A percentile compares a stretch with the other conserved stretches of the same genome.
These are phyloP conservation scores for Acanthosepion esculentum DNA, from an alignment of 2,888 invertebrate species.

Conservation along the genomic window DNA sequence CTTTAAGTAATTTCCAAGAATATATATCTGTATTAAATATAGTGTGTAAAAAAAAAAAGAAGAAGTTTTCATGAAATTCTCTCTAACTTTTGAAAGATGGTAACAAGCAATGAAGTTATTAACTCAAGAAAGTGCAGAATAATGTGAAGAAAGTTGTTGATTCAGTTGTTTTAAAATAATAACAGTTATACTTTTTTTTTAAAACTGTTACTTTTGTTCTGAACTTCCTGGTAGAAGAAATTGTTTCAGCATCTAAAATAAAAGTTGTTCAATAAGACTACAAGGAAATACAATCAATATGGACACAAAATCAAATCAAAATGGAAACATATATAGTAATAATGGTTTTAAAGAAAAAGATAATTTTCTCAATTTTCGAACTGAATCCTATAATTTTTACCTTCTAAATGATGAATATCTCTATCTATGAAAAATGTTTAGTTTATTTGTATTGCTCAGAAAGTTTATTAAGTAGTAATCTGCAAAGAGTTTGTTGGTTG, in stretches of 20 bases:
- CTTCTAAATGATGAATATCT: no score
- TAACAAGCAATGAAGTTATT: background rate
- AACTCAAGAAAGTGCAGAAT: background rate
- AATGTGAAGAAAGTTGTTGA: background rate
- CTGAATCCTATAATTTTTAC: no score
- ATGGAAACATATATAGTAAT: no score
- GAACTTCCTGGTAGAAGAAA: background rate
- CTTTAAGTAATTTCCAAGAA: background rate
- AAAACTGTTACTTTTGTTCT: background rate
- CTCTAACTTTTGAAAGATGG: background rate
- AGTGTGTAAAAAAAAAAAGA: background rate
- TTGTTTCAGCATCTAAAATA: background rate
- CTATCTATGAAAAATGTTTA: no score
- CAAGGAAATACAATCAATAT: no score
- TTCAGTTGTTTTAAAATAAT: background rate
- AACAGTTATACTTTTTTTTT: no score
- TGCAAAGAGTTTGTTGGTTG: no score
- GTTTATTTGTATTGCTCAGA: no score
- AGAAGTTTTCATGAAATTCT: background rate
- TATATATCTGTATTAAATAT: background rate
- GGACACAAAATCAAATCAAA: no score
- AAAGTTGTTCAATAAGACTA: background rate
- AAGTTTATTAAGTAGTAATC: no score
- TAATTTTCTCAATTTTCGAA: no score
- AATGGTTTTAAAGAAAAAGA: no score